A percentile compares a stretch with the other conserved stretches of the same genome.
These are phyloP conservation scores for Chloromyia formosa DNA, from an alignment of 2,888 invertebrate genomes.

Conservation along the genomic window DNA sequence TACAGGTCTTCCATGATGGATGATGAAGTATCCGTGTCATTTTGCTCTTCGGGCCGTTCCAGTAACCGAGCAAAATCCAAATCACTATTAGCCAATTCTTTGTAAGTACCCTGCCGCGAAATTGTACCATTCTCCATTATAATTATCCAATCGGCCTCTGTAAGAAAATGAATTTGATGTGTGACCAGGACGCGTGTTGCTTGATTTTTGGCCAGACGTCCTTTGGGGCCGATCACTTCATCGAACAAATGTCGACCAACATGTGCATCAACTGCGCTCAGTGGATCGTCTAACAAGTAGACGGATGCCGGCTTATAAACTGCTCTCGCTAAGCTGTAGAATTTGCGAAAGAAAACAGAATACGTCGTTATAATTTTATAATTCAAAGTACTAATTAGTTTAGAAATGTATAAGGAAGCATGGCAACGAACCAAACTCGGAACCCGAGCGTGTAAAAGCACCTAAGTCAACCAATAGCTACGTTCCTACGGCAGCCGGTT, in stretches of 20 bases:
- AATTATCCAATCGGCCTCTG: conserved; percentile 70
- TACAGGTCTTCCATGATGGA: conserved; percentile 49
- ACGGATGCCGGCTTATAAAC: conserved; percentile 79
- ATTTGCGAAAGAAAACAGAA: conserved; percentile 3
- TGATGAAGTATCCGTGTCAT: conserved; percentile 46
- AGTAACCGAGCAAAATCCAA: conserved; percentile 67
- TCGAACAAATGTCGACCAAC: conserved; percentile 81
- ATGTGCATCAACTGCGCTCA: conserved; percentile 80
- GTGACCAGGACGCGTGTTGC: conserved; percentile 76
- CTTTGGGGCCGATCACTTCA: conserved; percentile 70
- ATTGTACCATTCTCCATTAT: conserved; percentile 69
- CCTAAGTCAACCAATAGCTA: no score
- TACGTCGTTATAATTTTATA: no score
- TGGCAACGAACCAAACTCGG: no score
- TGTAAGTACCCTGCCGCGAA: conserved; percentile 65
- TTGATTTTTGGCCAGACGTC: conserved; percentile 67
- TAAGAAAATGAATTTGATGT: conserved; percentile 80
- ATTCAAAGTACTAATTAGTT: background rate
- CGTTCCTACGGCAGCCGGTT: no score
- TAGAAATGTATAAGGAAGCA: no score
- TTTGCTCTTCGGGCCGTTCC: conserved; percentile 58
- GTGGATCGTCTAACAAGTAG: conserved; percentile 81
- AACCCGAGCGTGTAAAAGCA: no score
- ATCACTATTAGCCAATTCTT: conserved; percentile 65
- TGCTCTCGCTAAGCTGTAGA: conserved; percentile 71